Percentiles rank a stretch among this genome's conserved stretches.
These are phyloP conservation scores for Anoplophora glabripennis DNA, from an alignment of 1,140 invertebrate genomes.

Conservation along the genomic window DNA sequence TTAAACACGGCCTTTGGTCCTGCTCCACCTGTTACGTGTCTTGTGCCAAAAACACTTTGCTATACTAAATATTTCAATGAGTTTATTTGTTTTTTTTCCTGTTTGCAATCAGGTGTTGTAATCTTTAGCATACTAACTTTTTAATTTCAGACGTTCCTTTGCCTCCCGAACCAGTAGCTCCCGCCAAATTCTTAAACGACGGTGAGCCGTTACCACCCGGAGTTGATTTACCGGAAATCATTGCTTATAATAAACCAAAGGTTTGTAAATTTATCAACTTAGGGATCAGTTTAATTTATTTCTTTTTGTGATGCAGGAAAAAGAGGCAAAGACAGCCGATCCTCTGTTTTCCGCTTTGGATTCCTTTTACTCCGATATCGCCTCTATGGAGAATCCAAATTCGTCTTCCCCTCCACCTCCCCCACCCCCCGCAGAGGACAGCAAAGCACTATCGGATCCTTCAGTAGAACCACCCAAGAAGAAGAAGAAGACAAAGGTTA, in stretches of 20 bases:
- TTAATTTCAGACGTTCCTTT: conserved; percentile 29
- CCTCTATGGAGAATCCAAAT: conserved; percentile 51
- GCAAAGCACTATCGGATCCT: conserved; percentile 10
- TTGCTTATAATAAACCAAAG: conserved; percentile 16
- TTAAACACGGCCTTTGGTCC: too few relatives aligned
- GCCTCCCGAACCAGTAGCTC: conserved; percentile 26
- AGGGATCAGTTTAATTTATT: neutral
- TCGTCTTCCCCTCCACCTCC: conserved; percentile 34
- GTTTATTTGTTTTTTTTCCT: too few relatives aligned
- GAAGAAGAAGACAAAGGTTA: conserved; percentile 54
- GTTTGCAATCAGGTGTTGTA: too few relatives aligned
- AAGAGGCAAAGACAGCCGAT: conserved; percentile 36
- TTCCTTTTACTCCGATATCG: conserved; percentile 62
- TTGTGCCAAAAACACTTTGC: too few relatives aligned
- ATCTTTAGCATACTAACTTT: conserved; percentile 1
- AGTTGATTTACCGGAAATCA: conserved; percentile 51
- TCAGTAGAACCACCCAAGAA: conserved; percentile 46
- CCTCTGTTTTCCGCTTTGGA: conserved; percentile 53
- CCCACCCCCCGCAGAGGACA: conserved; percentile 19
- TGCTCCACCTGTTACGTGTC: too few relatives aligned
- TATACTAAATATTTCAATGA: too few relatives aligned
- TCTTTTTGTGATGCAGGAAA: conserved; percentile 5
- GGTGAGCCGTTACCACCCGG: conserved; percentile 54
- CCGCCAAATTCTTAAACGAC: conserved; percentile 15
- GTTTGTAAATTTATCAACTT: conserved; percentile 7